These are phyloP conservation scores for Erebia ligea DNA, from an alignment of 2,888 invertebrate genomes.

Conservation along the genomic window DNA sequence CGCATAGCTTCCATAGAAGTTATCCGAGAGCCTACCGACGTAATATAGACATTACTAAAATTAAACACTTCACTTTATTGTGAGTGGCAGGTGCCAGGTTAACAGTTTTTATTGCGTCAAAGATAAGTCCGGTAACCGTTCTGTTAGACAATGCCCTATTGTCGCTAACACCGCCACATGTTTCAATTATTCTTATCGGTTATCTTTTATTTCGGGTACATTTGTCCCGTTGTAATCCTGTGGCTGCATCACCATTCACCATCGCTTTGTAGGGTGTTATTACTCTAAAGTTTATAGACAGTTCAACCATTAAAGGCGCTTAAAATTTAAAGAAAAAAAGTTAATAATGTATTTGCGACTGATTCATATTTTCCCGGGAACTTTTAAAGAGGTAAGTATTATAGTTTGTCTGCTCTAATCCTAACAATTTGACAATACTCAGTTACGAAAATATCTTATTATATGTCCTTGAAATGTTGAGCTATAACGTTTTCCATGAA, in stretches of 20 bases:
- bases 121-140: slow-evolving; percentile 56
- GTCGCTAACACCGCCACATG: slow-evolving; percentile 64
- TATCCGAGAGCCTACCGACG: too few species aligned
- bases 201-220: slow-evolving; percentile 55
- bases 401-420: too few species aligned
- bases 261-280: not conserved
- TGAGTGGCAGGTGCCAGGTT: slow-evolving; percentile 59
- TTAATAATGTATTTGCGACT: too few species aligned
- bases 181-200: slow-evolving; percentile 77
- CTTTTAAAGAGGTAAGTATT: too few species aligned
- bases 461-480: too few species aligned
- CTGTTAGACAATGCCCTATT: slow-evolving; percentile 32
- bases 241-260: slow-evolving; percentile 12
- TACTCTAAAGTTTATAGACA: slow-evolving; percentile 1
- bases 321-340: too few species aligned
- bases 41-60: too few species aligned
- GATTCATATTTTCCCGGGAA: too few species aligned
- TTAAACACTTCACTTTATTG: not conserved
- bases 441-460: too few species aligned
- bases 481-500: not conserved
- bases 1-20: too few species aligned
- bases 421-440: too few species aligned
- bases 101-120: slow-evolving; percentile 66
- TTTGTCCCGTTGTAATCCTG: slow-evolving; percentile 34
- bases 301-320: not conserved